Evolutionary conservation across 2,888 invertebrate species (phyloP), one percentile per base, ranked within the genome.

Genomic region (Eumacrocentrus americanus): DNA sequence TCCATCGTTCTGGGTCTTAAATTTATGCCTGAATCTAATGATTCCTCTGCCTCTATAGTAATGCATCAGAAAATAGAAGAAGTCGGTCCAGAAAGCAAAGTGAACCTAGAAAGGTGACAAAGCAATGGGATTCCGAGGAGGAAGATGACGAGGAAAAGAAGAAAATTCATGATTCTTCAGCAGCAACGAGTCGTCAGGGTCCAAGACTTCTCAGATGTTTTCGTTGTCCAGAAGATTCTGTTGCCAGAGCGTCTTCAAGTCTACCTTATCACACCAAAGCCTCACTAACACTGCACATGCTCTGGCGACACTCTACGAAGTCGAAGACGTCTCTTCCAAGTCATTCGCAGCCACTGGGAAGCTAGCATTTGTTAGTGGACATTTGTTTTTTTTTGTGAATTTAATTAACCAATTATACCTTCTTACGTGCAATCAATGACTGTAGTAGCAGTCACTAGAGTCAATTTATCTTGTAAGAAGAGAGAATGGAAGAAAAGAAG

Each of bases 241-340:
- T 79, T 25, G 76, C 77, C 40, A 80, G 80, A 58, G 81, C 78
- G 29, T 68, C 72, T 7, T 71, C 76, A n/a, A 73, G 79, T 14
- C 77, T 78, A 59, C 80, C 82, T 4, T 84, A 83, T 67, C 82
- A 82, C 65, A 82, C 81, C 2, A 81, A 76, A 64, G 80, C 77
- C 23, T 82, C 83, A 12, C 71, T 84, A 54, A 74, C 82, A 11
- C 71, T 85, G 56, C 86, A 86, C 69, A 76, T 79, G 44, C 72
- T 82, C 18, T 86, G 85, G 85, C 80, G 82, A 59, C 86, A 86
- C 72, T 73, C 74, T 6, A 70, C 62, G 23, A 54, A 34, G 7
- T 22, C 14, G 1, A 22, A 22, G 12, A 25, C 20, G 12, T 14
- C 11, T 11, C 46, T 3, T 22, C 23, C 46, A 25, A 29, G 29